Percentiles rank a stretch among this genome's conserved stretches.
Evolutionary conservation across 2,888 invertebrate genomes (phyloP).

Genomic region (Synanthedon formicaeformis): DNA sequence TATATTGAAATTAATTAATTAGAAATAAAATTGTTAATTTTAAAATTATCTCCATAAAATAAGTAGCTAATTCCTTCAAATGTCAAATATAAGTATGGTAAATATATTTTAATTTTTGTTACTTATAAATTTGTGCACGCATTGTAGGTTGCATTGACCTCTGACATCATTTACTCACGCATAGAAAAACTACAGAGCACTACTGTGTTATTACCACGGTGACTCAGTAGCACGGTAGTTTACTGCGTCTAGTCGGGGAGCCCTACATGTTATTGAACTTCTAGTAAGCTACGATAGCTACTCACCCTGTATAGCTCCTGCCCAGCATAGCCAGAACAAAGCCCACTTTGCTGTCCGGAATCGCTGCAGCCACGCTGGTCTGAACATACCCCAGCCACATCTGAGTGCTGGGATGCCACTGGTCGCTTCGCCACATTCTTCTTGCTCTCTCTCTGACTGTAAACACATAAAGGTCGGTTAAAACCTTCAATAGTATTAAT

Average conservation of each 20-base stretch:
- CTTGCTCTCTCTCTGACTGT: constrained; percentile 22
- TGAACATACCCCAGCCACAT: constrained; percentile 78
- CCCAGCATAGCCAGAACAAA: constrained; percentile 84
- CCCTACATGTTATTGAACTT: background rate
- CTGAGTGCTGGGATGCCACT: constrained; percentile 17
- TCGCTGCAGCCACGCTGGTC: constrained; percentile 75
- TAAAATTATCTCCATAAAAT: no score
- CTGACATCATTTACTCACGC: background rate
- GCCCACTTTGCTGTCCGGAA: constrained; percentile 83
- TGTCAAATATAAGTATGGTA: no score
- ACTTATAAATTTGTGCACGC: no score
- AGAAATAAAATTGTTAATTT: no score
- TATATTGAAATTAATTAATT: no score
- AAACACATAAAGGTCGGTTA: constrained; percentile 1
- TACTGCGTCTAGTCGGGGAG: no score
- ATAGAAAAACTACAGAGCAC: background rate
- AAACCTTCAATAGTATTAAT: constrained; percentile 1
- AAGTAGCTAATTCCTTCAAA: no score
- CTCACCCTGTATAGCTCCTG: constrained; percentile 82
- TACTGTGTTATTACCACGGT: background rate
- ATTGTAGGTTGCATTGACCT: background rate
- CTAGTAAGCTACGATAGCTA: background rate
- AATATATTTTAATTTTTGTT: no score
- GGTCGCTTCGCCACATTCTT: constrained; percentile 4
- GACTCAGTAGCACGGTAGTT: background rate